Conservation (phyloP, 37 sponge, comb jelly and placozoan genomes). For the Haliclona indistincta region DNA sequence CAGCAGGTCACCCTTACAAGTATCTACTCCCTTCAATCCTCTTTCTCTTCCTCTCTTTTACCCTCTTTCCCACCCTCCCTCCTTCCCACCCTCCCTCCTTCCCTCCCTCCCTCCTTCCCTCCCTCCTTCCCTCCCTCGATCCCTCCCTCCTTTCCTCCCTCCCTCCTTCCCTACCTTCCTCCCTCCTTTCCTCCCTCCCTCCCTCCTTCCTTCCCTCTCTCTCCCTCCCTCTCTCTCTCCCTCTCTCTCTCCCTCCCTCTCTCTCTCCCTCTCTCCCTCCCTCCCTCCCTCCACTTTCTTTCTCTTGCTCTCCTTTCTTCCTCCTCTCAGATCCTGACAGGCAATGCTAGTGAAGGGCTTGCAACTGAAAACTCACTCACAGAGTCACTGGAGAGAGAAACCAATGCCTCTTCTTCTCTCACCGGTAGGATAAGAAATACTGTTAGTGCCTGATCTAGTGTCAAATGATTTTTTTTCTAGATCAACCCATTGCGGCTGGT, state of each 20-base stretch:
- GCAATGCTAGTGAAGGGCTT: background rate
- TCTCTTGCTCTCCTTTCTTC: background rate
- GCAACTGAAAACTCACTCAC: no score
- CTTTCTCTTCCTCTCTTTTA: background rate
- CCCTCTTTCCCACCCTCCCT: no score
- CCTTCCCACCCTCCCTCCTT: no score
- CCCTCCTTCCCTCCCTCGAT: background rate
- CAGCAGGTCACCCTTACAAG: background rate
- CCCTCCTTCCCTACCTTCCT: no score
- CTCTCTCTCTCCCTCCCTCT: background rate
- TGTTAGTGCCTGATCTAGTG: background rate
- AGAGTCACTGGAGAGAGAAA: no score
- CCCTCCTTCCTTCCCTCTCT: background rate
- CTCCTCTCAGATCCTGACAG: background rate
- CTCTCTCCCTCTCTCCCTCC: constrained; percentile 4
- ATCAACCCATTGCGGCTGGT: no score
- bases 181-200: background rate
- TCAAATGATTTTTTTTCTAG: background rate
- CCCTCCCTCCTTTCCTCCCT: no score
- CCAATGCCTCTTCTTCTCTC: no score
- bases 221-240: background rate
- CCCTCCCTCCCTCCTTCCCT: background rate
- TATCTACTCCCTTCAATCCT: background rate
- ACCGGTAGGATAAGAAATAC: no score
- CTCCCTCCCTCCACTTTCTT: background rate